phyloP scores from a whole-genome alignment of 1,140 invertebrate species.

The Mesaphorura yosii region DNA sequence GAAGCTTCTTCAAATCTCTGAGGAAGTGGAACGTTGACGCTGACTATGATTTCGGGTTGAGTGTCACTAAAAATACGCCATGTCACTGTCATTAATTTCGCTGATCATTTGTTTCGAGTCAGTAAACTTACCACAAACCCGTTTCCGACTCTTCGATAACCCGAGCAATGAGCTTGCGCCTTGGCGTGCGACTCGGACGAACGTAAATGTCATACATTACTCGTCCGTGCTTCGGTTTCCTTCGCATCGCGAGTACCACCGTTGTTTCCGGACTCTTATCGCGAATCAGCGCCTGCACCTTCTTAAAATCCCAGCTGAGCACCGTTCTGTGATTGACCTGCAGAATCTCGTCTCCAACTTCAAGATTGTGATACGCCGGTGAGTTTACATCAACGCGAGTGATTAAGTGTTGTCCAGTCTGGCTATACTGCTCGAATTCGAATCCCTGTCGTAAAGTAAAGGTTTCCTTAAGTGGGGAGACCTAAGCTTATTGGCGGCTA shows the following conservation, averaged over 20 bases:
- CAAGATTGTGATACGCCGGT: conserved; percentile 25
- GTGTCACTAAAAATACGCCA: too few species aligned
- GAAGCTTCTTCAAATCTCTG: too few species aligned
- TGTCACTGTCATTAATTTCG: too few species aligned
- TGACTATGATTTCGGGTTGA: too few species aligned
- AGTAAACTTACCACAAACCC: not conserved
- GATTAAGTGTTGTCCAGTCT: conserved; percentile 22
- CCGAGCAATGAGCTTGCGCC: conserved; percentile 4
- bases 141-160: conserved; percentile 4
- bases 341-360: conserved; percentile 29
- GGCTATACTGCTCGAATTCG: conserved; percentile 25
- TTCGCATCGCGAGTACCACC: conserved; percentile 27
- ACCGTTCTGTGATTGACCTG: conserved; percentile 31
- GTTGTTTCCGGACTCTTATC: conserved; percentile 28
- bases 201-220: conserved; percentile 25
- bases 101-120: too few species aligned
- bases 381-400: conserved; percentile 23
- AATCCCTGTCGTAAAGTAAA: conserved; percentile 18
- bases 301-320: conserved; percentile 20
- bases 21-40: too few species aligned
- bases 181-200: conserved; percentile 19
- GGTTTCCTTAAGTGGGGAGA: not conserved
- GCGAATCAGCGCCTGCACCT: conserved; percentile 18
- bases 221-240: conserved; percentile 22
- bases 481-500: too few species aligned